phyloP scores from a whole-genome alignment of 1,140 invertebrate genomes.

The Drosophila willistoni region DNA sequence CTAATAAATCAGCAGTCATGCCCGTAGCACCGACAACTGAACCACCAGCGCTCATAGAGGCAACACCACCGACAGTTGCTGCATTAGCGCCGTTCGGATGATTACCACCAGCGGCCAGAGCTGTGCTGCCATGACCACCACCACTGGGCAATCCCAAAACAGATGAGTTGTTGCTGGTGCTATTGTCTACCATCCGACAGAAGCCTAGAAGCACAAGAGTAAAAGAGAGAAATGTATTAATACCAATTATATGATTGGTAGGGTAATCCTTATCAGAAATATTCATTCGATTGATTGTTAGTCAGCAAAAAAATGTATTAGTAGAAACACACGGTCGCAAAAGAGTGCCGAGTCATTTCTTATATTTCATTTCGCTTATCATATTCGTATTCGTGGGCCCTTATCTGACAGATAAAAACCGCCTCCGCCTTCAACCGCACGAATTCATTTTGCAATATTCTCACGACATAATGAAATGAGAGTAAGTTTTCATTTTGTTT shows the following conservation, averaged over 20 bases:
- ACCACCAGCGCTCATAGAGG: constrained; percentile 72
- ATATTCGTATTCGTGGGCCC: constrained; percentile 46
- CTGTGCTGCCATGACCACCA: constrained; percentile 64
- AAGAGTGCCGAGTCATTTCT: constrained; percentile 51
- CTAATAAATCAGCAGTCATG: constrained; percentile 76
- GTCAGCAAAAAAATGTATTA: not conserved
- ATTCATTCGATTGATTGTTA: constrained; percentile 2
- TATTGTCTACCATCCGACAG: constrained; percentile 92
- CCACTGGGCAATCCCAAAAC: constrained; percentile 74
- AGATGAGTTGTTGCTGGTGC: constrained; percentile 83
- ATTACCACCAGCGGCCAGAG: constrained; percentile 42
- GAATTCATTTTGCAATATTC: not conserved
- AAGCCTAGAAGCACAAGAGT: constrained; percentile 86
- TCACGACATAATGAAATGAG: not conserved
- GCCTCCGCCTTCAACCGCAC: not conserved
- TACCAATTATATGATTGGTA: not conserved
- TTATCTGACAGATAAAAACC: constrained; percentile 27
- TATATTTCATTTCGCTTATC: constrained; percentile 51
- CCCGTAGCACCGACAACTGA: constrained; percentile 67
- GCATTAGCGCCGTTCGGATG: constrained; percentile 52
- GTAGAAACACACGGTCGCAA: constrained; percentile 22
- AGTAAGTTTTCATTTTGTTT: not conserved
- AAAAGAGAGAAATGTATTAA: not conserved
- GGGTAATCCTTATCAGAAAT: not conserved
- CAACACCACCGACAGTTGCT: constrained; percentile 61